Percentiles rank a stretch among this genome's conserved stretches.
These are phyloP conservation scores for Frankliniella intonsa DNA, from an alignment of 2,888 invertebrate species.

Conservation along the genomic window DNA sequence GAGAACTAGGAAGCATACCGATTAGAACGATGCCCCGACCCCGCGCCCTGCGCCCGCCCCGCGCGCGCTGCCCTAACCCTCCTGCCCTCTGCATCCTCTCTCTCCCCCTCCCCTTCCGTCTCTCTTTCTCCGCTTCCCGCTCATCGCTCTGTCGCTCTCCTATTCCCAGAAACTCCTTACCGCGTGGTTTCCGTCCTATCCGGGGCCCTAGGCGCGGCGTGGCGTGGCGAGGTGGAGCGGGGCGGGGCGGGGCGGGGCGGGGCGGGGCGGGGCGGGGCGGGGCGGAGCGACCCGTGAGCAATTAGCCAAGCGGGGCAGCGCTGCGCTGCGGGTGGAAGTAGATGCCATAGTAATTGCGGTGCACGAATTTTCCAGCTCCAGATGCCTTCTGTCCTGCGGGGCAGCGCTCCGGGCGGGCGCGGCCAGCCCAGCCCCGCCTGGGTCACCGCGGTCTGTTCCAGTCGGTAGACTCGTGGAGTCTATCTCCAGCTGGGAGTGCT, in stretches of 20 bases:
- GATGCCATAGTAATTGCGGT: conserved; percentile 17
- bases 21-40: background rate
- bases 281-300: background rate
- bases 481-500: no score
- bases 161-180: background rate
- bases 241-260: background rate
- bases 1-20: conserved; percentile 38
- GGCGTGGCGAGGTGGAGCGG: background rate
- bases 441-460: no score
- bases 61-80: background rate
- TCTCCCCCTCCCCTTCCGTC: background rate
- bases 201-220: background rate
- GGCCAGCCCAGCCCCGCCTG: background rate
- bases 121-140: background rate
- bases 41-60: background rate
- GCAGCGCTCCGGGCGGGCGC: background rate
- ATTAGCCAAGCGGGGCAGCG: background rate
- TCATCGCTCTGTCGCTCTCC: background rate
- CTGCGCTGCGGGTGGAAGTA: background rate
- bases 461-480: no score
- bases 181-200: no score
- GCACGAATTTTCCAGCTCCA: background rate
- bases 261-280: background rate
- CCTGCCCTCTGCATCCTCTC: background rate
- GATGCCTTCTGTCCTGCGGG: background rate